These are phyloP conservation scores for Sebastes baramenuke DNA, from an alignment of 2,797 vertebrate genomes.

Conservation along the genomic window DNA sequence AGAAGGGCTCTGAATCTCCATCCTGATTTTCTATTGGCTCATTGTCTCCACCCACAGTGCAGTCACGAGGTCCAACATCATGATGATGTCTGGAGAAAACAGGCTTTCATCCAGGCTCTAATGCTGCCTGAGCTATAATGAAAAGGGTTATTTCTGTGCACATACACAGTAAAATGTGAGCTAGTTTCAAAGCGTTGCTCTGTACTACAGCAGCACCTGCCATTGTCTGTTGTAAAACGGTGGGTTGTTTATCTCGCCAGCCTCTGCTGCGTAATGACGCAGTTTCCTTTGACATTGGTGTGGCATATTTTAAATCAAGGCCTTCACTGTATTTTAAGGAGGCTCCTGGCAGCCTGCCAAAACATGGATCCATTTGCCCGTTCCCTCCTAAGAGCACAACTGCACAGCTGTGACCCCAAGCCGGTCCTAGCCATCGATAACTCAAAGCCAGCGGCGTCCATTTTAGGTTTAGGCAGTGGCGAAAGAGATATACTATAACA, in stretches of 20 bases:
- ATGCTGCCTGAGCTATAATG: slow-evolving; percentile 58
- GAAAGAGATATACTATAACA: slow-evolving; percentile 55
- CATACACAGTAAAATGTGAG: slow-evolving; percentile 43
- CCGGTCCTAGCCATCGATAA: slow-evolving; percentile 67
- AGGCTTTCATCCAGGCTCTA: slow-evolving; percentile 66
- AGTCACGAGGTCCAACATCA: slow-evolving; percentile 73
- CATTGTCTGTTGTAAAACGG: slow-evolving; percentile 54
- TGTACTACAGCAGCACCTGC: slow-evolving; percentile 51
- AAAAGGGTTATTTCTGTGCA: slow-evolving; percentile 61
- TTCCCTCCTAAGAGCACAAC: slow-evolving; percentile 61
- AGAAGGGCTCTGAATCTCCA: slow-evolving; percentile 55
- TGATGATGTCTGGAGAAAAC: slow-evolving; percentile 70
- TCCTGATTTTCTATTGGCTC: slow-evolving; percentile 69
- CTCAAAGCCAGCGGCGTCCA: slow-evolving; percentile 79
- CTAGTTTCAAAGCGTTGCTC: slow-evolving; percentile 49
- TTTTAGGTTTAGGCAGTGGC: slow-evolving; percentile 75
- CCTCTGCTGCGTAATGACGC: slow-evolving; percentile 62
- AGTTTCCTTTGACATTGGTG: slow-evolving; percentile 65
- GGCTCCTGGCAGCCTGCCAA: slow-evolving; percentile 76
- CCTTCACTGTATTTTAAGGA: slow-evolving; percentile 75
- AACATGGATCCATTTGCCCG: slow-evolving; percentile 65
- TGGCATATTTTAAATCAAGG: slow-evolving; percentile 75
- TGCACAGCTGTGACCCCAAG: slow-evolving; percentile 77
- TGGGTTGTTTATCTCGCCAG: slow-evolving; percentile 57
- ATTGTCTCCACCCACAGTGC: slow-evolving; percentile 72